Evolutionary conservation across 2,888 invertebrate genomes (phyloP).

Genomic region (Phanerotoma sp.): DNA sequence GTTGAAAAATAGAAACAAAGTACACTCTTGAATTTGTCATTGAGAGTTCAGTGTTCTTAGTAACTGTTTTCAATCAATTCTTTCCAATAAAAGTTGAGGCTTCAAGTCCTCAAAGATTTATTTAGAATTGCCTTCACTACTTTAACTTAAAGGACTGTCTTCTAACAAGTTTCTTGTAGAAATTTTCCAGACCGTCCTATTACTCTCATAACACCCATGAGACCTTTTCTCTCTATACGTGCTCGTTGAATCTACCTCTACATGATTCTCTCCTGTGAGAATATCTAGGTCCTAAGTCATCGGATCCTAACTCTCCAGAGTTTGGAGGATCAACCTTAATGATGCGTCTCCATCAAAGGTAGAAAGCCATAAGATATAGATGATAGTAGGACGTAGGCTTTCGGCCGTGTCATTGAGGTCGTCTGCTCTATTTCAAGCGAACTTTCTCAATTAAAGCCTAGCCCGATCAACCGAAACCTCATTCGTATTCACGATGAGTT

Average conservation of each 20-base stretch:
- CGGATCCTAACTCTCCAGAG: slow-evolving; percentile 29
- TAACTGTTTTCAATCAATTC: neutral
- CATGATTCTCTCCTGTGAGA: neutral
- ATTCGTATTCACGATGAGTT: slow-evolving; percentile 47
- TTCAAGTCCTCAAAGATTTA: neutral
- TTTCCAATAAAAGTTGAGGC: neutral
- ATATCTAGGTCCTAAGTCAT: slow-evolving; percentile 28
- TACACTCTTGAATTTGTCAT: too few species aligned
- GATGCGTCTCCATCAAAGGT: slow-evolving; percentile 13
- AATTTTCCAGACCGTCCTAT: slow-evolving; percentile 17
- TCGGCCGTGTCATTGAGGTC: neutral
- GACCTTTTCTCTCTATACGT: neutral
- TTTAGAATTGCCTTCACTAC: slow-evolving; percentile 1
- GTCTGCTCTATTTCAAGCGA: slow-evolving; percentile 20
- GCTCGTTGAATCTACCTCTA: neutral
- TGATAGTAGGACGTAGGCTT: neutral
- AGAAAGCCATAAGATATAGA: neutral
- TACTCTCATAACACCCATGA: slow-evolving; percentile 13
- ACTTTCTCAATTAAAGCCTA: slow-evolving; percentile 49
- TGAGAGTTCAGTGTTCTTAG: neutral
- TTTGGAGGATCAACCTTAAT: slow-evolving; percentile 30
- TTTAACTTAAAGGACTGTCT: neutral
- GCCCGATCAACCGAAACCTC: slow-evolving; percentile 44
- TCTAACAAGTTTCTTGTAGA: neutral
- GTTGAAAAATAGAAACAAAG: too few species aligned